Percentiles rank a stretch among this genome's conserved stretches.
phyloP scores from a whole-genome alignment of 2,797 vertebrate genomes.

The Muscicapa comitata region DNA sequence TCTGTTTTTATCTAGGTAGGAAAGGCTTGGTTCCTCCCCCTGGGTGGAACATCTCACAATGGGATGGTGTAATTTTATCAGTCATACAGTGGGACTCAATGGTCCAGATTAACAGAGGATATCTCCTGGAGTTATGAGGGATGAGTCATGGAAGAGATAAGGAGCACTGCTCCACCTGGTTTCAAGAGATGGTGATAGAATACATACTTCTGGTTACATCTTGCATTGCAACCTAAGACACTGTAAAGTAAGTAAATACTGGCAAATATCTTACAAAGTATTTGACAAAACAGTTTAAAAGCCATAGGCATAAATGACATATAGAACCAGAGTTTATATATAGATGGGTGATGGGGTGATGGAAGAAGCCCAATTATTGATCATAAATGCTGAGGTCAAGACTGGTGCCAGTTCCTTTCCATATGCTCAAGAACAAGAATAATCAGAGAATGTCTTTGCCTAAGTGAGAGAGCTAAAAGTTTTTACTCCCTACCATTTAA shows the following conservation, averaged over 20 bases:
- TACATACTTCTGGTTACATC: too few species aligned
- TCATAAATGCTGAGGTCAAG: accelerated
- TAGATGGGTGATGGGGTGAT: background rate
- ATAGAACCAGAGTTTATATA: background rate
- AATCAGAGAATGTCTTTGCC: background rate
- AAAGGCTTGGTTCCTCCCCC: too few species aligned
- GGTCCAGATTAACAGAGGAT: too few species aligned
- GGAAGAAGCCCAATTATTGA: background rate
- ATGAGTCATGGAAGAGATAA: too few species aligned
- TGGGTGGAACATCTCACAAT: too few species aligned
- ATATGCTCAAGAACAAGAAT: background rate
- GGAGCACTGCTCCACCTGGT: too few species aligned
- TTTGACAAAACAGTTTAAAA: background rate
- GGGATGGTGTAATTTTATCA: too few species aligned
- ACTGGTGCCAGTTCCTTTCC: background rate
- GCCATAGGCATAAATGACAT: background rate
- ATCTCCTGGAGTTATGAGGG: too few species aligned
- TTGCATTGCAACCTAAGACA: too few species aligned
- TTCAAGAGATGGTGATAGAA: too few species aligned
- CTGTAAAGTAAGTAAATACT: background rate
- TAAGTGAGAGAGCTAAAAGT: background rate
- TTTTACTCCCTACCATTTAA: background rate
- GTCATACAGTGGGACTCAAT: too few species aligned
- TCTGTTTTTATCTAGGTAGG: too few species aligned
- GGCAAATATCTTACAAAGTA: background rate